Base-by-base conservation (phyloP, 1,140 invertebrate species). In the Chymomyza costata region DNA sequence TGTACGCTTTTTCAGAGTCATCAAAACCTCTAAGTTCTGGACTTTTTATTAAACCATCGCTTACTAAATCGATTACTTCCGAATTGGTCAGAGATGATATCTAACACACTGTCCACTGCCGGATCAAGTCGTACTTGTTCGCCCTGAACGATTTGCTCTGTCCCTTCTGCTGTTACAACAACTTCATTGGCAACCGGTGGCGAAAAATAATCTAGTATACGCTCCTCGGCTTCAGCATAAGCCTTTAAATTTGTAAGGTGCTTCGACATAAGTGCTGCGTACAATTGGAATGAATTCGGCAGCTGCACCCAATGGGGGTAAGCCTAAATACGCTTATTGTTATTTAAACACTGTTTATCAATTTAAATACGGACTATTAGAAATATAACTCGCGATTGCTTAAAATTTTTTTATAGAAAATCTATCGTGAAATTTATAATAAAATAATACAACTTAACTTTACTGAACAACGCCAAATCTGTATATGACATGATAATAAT, bases 351-450 rank as follows among this genome's bases (percentile, higher is more conserved):
- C n/a, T n/a, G n/a, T n/a, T n/a, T n/a, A n/a, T n/a, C n/a, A n/a
- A n/a, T n/a, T n/a, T n/a, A n/a, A n/a, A n/a, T n/a, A n/a, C n/a
- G n/a, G n/a, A n/a, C n/a, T n/a, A n/a, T n/a, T n/a, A n/a, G n/a
- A n/a, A n/a, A n/a, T n/a, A n/a, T n/a, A n/a, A n/a, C n/a, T n/a
- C n/a, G n/a, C n/a, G n/a, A n/a, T n/a, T n/a, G n/a, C n/a, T n/a
- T n/a, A n/a, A n/a, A n/a, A n/a, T n/a, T n/a, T n/a, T n/a, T n/a
- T n/a, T n/a, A n/a, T n/a, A n/a, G n/a, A n/a, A n/a, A n/a, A n/a
- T n/a, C n/a, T n/a, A n/a, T n/a, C 73, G 73, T 78, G 67, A 78
- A 78, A 64, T 71, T 71, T 78, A 49, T 56, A 71, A 54, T 56
- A 66, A 49, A 57, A 31, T 57, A 55, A 51, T 34, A 30, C 28